Conservation (phyloP, 2,888 invertebrate species). For the Acrocera orbiculus region DNA sequence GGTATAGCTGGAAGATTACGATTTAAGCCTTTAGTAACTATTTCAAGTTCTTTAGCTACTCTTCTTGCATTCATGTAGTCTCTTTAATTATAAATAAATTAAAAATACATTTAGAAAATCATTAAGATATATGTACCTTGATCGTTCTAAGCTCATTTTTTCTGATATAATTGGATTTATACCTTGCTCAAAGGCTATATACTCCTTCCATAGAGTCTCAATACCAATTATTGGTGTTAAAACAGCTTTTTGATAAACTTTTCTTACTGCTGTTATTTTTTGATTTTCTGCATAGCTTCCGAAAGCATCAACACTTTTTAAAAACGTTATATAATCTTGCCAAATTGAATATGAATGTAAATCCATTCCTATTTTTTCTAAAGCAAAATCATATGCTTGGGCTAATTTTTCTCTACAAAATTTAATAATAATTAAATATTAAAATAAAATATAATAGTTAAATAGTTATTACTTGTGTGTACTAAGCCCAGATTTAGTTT, state of each 20-base stretch:
- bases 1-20: constrained; percentile 91
- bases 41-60: constrained; percentile 92
- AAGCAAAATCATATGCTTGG: constrained; percentile 96
- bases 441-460: background rate
- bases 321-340: constrained; percentile 93
- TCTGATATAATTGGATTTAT: constrained; percentile 70
- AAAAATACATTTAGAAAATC: background rate
- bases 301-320: constrained; percentile 90
- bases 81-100: constrained; percentile 27
- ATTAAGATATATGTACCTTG: constrained; percentile 26
- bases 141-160: constrained; percentile 92
- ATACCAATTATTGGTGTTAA: constrained; percentile 95
- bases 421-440: background rate
- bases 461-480: constrained; percentile 61
- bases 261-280: constrained; percentile 93
- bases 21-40: constrained; percentile 85
- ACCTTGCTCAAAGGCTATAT: constrained; percentile 88
- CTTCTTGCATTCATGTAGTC: constrained; percentile 96
- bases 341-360: constrained; percentile 92
- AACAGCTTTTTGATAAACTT: constrained; percentile 91
- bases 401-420: constrained; percentile 89
- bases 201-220: constrained; percentile 94
- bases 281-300: constrained; percentile 99
- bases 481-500: constrained; percentile 83
- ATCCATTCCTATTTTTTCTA: constrained; percentile 98